Evolutionary conservation across 1,140 invertebrate genomes (phyloP).

Genomic region (Zophobas atratus): DNA sequence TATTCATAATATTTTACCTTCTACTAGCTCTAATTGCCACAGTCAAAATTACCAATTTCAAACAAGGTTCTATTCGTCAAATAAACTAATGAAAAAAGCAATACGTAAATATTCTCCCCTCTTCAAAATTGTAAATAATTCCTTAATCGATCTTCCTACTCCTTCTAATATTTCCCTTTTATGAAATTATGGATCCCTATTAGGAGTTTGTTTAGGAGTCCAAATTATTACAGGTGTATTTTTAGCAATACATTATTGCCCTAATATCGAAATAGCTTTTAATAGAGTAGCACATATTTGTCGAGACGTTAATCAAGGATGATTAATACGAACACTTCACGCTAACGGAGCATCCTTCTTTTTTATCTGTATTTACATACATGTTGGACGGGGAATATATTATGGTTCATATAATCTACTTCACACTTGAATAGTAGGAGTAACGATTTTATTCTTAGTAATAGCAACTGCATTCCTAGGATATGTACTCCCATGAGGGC

Average conservation of each 20-base stretch:
- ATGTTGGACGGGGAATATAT: constrained; percentile 73
- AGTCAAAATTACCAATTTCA: constrained; percentile 69
- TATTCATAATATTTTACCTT: constrained; percentile 71
- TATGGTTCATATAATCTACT: constrained; percentile 71
- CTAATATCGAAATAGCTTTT: constrained; percentile 73
- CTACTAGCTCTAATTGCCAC: constrained; percentile 69
- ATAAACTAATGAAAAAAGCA: constrained; percentile 69
- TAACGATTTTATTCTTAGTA: constrained; percentile 73
- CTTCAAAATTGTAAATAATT: constrained; percentile 70
- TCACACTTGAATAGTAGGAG: constrained; percentile 72
- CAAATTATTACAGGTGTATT: constrained; percentile 75
- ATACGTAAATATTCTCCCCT: constrained; percentile 68
- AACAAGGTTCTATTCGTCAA: constrained; percentile 67
- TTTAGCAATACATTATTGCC: constrained; percentile 74
- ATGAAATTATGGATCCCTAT: constrained; percentile 73
- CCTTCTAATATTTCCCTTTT: constrained; percentile 70
- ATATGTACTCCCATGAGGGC: constrained; percentile 80
- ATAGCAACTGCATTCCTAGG: constrained; percentile 80
- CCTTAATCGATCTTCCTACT: constrained; percentile 72
- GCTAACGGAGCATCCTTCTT: constrained; percentile 73
- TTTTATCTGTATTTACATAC: constrained; percentile 71
- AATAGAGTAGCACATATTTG: constrained; percentile 72
- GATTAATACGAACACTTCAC: constrained; percentile 73
- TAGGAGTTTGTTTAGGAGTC: constrained; percentile 74
- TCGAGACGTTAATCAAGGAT: constrained; percentile 72